A percentile compares a stretch with the other conserved stretches of the same genome.
Conservation (phyloP, 2,113 vertebrate genomes). For the Orycteropus afer region DNA sequence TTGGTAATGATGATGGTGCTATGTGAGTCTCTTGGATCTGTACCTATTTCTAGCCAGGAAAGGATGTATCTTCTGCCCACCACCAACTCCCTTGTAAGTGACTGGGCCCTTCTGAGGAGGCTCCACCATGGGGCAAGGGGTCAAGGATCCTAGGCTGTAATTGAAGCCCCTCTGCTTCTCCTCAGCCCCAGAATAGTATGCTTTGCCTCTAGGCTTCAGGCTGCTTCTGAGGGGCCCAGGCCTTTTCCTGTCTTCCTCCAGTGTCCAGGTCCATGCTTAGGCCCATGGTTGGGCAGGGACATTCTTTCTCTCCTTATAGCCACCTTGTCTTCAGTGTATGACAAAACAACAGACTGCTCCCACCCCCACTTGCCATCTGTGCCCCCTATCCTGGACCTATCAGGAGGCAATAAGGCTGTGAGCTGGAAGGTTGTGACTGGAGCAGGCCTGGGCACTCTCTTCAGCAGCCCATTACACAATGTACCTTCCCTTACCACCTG, state of each 20-base stretch:
- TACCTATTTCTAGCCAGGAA: background rate
- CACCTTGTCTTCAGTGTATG: background rate
- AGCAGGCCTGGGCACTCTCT: constrained; percentile 56
- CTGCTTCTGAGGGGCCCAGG: background rate
- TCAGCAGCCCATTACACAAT: constrained; percentile 50
- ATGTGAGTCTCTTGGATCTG: background rate
- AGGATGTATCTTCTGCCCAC: background rate
- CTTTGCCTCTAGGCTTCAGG: fast-evolving
- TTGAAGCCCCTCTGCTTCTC: background rate
- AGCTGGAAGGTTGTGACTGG: background rate
- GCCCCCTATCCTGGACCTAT: background rate
- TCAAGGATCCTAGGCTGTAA: background rate
- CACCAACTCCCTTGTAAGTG: background rate
- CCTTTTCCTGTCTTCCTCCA: background rate
- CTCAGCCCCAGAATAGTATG: background rate
- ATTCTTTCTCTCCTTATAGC: background rate
- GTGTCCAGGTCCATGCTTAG: background rate
- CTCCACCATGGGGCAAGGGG: background rate
- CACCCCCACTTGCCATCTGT: background rate
- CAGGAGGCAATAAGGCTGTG: constrained; percentile 6
- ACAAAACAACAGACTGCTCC: background rate
- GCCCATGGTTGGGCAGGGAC: background rate
- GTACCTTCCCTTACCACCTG: constrained; percentile 2
- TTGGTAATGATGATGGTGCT: background rate
- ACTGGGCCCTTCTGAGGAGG: background rate